Conservation (phyloP, 2,888 invertebrate genomes). For the Megamerina dolium region DNA sequence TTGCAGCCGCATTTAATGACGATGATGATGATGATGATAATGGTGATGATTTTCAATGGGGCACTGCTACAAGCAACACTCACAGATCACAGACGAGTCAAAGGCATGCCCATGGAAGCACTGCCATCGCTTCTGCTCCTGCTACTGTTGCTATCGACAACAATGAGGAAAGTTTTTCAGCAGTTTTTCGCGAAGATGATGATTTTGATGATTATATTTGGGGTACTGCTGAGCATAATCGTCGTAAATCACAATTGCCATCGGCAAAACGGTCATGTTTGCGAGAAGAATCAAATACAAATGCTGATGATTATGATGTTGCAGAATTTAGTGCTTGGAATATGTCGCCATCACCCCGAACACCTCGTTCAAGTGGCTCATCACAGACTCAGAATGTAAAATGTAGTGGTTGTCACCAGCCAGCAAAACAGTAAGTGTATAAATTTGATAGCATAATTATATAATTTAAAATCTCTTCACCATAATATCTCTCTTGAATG, state of each 20-base stretch:
- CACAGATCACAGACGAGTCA: too few species aligned
- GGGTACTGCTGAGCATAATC: constrained; percentile 19
- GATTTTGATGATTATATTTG: constrained; percentile 15
- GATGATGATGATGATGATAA: constrained; percentile 28
- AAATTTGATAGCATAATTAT: not conserved
- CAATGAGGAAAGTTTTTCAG: constrained; percentile 9
- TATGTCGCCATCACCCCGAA: too few species aligned
- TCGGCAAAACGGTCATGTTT: constrained; percentile 6
- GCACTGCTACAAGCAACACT: not conserved
- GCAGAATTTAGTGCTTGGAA: not conserved
- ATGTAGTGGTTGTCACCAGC: constrained; percentile 40
- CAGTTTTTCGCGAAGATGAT: constrained; percentile 9
- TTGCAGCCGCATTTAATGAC: constrained; percentile 34
- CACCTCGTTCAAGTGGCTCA: not conserved
- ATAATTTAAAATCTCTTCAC: not conserved
- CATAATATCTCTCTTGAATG: constrained; percentile 3
- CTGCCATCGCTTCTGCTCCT: constrained; percentile 3
- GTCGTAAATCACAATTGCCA: not conserved
- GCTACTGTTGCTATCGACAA: not conserved
- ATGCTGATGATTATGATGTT: not conserved
- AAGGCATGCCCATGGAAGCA: too few species aligned
- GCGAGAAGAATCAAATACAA: not conserved
- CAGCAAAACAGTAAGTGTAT: constrained; percentile 30
- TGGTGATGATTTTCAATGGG: constrained; percentile 2
- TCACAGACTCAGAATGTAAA: constrained; percentile 18